A percentile compares a stretch with the other conserved stretches of the same genome.
Conservation (phyloP, 2,797 vertebrate species). For the Podarcis siculus region DNA sequence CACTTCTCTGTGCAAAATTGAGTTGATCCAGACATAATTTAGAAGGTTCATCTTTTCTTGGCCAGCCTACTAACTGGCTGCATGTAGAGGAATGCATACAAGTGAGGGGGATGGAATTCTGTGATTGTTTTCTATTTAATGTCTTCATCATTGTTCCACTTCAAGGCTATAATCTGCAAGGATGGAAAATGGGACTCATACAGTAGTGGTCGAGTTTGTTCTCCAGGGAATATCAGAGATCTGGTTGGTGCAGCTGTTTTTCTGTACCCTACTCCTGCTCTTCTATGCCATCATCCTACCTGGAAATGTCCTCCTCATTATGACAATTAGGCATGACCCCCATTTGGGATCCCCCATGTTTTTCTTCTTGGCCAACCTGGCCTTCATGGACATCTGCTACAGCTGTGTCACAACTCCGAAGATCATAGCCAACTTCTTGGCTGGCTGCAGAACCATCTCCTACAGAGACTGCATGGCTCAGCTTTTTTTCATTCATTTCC, state of each 20-base stretch:
- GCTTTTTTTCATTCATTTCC: constrained; percentile 65
- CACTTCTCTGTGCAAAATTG: no score
- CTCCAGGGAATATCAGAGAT: constrained; percentile 47
- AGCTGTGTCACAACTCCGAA: constrained; percentile 62
- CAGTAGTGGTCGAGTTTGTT: constrained; percentile 53
- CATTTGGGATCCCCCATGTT: constrained; percentile 60
- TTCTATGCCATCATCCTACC: constrained; percentile 22
- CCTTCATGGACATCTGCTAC: constrained; percentile 63
- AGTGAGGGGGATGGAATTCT: no score
- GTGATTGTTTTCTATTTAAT: no score
- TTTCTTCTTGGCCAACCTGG: constrained; percentile 63
- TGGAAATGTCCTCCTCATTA: constrained; percentile 5
- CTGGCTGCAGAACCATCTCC: constrained; percentile 57
- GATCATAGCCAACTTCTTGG: constrained; percentile 64
- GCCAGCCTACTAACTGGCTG: no score
- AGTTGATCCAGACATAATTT: no score
- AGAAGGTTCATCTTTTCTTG: not conserved
- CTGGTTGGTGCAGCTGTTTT: constrained; percentile 24
- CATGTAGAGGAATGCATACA: no score
- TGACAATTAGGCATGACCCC: not conserved
- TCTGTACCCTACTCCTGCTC: not conserved
- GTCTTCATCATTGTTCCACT: no score
- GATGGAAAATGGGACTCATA: not conserved
- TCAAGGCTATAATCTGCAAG: no score
- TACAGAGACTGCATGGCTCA: constrained; percentile 58